Evolutionary conservation across 2,113 vertebrate genomes (phyloP), one percentile per base, ranked within the genome.

Genomic region (Seriola rivoliana): DNA sequence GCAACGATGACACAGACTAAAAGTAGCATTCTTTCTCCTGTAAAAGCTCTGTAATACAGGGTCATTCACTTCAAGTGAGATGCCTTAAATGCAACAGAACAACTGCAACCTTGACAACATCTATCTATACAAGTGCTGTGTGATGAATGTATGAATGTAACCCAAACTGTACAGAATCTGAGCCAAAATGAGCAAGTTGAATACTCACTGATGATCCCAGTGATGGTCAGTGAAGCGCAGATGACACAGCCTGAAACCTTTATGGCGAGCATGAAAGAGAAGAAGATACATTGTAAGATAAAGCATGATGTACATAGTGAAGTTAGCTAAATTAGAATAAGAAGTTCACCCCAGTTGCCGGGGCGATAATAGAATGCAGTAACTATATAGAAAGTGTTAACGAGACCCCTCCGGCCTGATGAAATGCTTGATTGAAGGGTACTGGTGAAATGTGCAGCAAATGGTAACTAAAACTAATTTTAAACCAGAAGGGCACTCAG

Each of bases 181-280:
- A 40, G 67, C 14, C 34, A 10, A 14, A 52, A 11, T 42, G 71
- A 82, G 29, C 32, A 66, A 62, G 38, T 14, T 12, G 46, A n/a
- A 88, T 69, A 85, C 90, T 90, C 71, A 90, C 88, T 48, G 50
- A 54, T 73, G 36, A 66, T 21, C 6, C 10, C 32, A 16, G 66
- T 64, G 11, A 23, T 69, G 32, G 64, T n/a, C 54, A 12, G 42
- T 71, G 34, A 74, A 38, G 11, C 36, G 59, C 66, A 66, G 84
- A 71, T 32, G 75, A 70, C 11, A 62, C 44, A 23, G 73, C 8
- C 68, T 42, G 54, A 72, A 42, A 44, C 29, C 60, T 66, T 44
- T 54, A 21, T 3, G 46, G 21, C 23, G 50, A 68, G 52, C 29
- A 86, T 92, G 83, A 57, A 90, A 85, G 6, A 79, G n/a, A 88